phyloP scores from a whole-genome alignment of 1,140 invertebrate species.

The Steinernema feltiae region DNA sequence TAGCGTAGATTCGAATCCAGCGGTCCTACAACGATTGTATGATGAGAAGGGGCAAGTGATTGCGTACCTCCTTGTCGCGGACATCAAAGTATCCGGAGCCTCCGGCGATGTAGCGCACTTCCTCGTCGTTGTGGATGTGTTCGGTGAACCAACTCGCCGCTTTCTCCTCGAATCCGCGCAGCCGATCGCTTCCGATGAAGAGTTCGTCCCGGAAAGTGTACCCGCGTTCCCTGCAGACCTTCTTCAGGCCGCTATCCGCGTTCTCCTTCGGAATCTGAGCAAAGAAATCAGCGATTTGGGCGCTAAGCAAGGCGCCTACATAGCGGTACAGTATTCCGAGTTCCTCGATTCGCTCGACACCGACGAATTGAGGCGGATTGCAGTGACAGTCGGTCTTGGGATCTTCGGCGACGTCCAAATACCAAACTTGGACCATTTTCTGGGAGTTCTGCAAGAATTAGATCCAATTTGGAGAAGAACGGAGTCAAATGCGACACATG shows the following conservation, averaged over 20 bases:
- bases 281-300: background rate
- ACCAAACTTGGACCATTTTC: background rate
- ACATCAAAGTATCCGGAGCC: slow-evolving; percentile 93
- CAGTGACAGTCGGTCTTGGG: background rate
- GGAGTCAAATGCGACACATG: too few species aligned
- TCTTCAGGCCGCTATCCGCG: background rate
- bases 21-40: slow-evolving; percentile 61
- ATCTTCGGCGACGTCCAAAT: background rate
- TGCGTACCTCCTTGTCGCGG: slow-evolving; percentile 64
- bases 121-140: slow-evolving; percentile 91
- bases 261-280: background rate
- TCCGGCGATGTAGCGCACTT: slow-evolving; percentile 77
- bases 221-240: background rate
- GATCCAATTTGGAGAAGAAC: too few species aligned
- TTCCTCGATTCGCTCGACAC: background rate
- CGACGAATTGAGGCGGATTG: background rate
- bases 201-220: slow-evolving; percentile 84
- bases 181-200: slow-evolving; percentile 71
- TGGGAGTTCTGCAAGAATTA: too few species aligned
- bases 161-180: slow-evolving; percentile 81
- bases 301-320: background rate
- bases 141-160: slow-evolving; percentile 80
- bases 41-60: background rate
- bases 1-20: slow-evolving; percentile 82
- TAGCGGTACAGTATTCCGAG: background rate